Percentiles rank a stretch among this genome's conserved stretches.
Evolutionary conservation across 2,888 invertebrate species (phyloP).

Genomic region (Erebia epiphron): DNA sequence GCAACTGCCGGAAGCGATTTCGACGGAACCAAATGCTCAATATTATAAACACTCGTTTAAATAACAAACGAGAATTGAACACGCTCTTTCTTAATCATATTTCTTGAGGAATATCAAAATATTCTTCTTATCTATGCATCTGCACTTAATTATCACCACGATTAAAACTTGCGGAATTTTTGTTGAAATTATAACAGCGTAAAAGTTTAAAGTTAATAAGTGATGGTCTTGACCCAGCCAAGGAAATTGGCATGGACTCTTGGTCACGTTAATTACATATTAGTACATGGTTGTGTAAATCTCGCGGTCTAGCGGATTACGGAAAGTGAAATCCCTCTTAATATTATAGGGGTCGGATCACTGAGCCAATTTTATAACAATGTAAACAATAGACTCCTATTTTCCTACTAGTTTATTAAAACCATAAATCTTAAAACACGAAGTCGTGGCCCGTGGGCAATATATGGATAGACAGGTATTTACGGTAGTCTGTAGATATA

Average conservation of each 20-base stretch:
- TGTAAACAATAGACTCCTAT: no score
- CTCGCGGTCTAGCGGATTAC: no score
- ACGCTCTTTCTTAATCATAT: conserved; percentile 30
- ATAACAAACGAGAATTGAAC: conserved; percentile 32
- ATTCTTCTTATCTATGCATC: conserved; percentile 24
- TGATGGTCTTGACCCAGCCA: no score
- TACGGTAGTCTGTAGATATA: not conserved
- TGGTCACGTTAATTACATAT: not conserved
- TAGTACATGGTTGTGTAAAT: not conserved
- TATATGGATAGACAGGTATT: no score
- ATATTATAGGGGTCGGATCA: no score
- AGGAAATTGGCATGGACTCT: not conserved
- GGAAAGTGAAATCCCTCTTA: no score
- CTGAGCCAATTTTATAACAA: no score
- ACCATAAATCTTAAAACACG: no score
- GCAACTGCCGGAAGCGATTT: conserved; percentile 41
- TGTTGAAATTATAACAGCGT: not conserved
- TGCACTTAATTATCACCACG: conserved; percentile 22
- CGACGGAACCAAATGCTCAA: conserved; percentile 38
- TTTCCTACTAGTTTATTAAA: no score
- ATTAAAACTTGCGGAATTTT: conserved; percentile 10
- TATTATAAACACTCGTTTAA: conserved; percentile 36
- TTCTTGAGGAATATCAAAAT: conserved; percentile 22
- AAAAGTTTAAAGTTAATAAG: not conserved
- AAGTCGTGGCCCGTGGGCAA: no score